Conservation (phyloP, 2,888 invertebrate genomes). For the Calliopum simillimum region DNA sequence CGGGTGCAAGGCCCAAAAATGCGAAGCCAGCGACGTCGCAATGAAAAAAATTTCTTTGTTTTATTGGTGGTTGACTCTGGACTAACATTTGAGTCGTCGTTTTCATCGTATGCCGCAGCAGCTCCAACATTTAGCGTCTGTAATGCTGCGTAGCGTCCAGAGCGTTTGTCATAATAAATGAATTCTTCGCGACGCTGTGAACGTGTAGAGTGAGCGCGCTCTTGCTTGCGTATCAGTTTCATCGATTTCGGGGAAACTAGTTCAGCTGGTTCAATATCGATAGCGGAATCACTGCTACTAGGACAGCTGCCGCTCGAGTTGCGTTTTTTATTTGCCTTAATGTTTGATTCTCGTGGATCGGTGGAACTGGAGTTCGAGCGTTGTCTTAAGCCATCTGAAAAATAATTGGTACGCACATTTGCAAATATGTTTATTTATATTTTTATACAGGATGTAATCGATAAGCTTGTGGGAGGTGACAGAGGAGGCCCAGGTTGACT, state of each 20-base stretch:
- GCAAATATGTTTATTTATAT: no score
- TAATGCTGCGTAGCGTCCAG: constrained; percentile 46
- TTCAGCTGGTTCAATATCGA: constrained; percentile 56
- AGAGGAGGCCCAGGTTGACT: no score
- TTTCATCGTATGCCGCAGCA: background rate
- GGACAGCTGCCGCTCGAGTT: constrained; percentile 50
- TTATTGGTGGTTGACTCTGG: background rate
- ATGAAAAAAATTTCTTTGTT: constrained; percentile 45
- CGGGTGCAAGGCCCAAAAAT: constrained; percentile 58
- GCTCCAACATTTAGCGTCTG: constrained; percentile 15
- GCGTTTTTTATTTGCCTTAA: constrained; percentile 28
- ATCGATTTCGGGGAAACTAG: constrained; percentile 41
- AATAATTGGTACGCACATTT: background rate
- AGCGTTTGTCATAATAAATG: constrained; percentile 48
- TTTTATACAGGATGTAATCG: no score
- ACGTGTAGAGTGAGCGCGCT: background rate
- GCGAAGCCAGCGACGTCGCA: constrained; percentile 54
- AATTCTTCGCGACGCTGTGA: constrained; percentile 40
- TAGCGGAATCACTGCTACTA: constrained; percentile 60
- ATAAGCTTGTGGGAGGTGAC: no score
- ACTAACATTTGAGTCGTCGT: background rate
- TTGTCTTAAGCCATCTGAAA: constrained; percentile 43
- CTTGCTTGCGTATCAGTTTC: constrained; percentile 4
- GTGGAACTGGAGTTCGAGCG: constrained; percentile 48
- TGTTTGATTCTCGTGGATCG: constrained; percentile 8